A percentile compares a stretch with the other conserved stretches of the same genome.
These are phyloP conservation scores for Trachelus stipa DNA, from an alignment of 2,888 invertebrate species.

Conservation along the genomic window DNA sequence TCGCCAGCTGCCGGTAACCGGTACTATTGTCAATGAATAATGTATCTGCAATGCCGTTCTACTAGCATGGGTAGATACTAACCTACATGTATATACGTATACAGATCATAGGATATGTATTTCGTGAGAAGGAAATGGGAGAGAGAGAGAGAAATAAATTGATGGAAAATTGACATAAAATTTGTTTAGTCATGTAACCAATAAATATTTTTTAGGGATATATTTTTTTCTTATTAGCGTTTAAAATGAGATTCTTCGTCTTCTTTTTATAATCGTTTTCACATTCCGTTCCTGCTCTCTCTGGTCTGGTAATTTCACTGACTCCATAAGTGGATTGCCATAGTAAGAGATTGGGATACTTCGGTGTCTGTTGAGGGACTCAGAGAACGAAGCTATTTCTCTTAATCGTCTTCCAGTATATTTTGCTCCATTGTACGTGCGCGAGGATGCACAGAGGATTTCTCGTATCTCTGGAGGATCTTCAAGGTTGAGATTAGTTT, in stretches of 20 bases:
- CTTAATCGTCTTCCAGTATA: background rate
- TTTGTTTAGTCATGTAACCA: background rate
- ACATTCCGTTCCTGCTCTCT: background rate
- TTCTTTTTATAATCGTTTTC: background rate
- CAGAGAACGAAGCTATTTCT: background rate
- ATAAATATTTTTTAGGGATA: background rate
- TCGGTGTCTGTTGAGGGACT: background rate
- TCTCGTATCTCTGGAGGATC: background rate
- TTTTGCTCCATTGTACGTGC: background rate
- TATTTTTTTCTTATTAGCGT: background rate
- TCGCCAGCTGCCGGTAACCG: conserved; percentile 18
- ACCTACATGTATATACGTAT: background rate
- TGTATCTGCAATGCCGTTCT: conserved; percentile 26
- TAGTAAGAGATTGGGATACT: background rate
- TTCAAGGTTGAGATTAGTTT: background rate
- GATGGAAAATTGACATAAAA: background rate
- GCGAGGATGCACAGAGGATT: background rate
- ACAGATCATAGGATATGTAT: background rate
- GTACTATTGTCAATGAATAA: conserved; percentile 42
- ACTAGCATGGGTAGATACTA: background rate
- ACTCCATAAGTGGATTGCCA: background rate
- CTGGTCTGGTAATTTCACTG: background rate
- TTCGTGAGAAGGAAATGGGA: background rate
- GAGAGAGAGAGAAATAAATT: background rate
- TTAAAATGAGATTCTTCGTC: background rate